Evolutionary conservation across 2,888 invertebrate species (phyloP), one percentile per base, ranked within the genome.

Genomic region (Tenthredo notha): DNA sequence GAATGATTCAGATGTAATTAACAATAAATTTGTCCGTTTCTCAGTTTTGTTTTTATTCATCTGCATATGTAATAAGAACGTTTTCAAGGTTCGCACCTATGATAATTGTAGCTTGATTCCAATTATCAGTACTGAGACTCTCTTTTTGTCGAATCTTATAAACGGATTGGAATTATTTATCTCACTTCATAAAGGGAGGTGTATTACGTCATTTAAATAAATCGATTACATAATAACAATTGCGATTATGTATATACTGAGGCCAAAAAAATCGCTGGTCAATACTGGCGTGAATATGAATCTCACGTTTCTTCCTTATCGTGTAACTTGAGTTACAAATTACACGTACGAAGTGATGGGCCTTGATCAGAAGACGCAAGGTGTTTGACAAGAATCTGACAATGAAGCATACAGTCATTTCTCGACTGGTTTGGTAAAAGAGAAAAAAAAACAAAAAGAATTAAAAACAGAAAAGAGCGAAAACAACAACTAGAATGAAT

Each of bases 351-450:
- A 25, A 25, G 21, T 12, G 40, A 40, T 47, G 21, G 21, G n/a
- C 43, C 74, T 74, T 74, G 74, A 74, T 74, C 74, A 15, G 74
- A 43, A 74, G 40, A 74, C 47, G 74, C 43, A 74, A 47, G n/a
- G 21, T 43, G 74, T 5, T 43, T 40, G 40, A 43, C 43, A 74
- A 74, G 10, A n/a, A 43, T 74, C 74, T 74, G 43, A 43, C 40
- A 15, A 74, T 43, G 67, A 67, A 67, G 67, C 12, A 12, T 25
- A 15, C 18, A 15, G 67, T 33, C 29, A 7, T 33, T 67, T 29
- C 10, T 33, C 33, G 15, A 18, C 25, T 67, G 18, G 65, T 65
- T 65, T 3, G 65, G 65, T 2, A 65, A 12, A 65, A 67, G 67
- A 33, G 29, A 12, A 65, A 67, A 33, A 33, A 33, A 15, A 67